Evolutionary conservation across 1,140 invertebrate genomes (phyloP), one percentile per base, ranked within the genome.

Genomic region (Rhagoletis pomonella): DNA sequence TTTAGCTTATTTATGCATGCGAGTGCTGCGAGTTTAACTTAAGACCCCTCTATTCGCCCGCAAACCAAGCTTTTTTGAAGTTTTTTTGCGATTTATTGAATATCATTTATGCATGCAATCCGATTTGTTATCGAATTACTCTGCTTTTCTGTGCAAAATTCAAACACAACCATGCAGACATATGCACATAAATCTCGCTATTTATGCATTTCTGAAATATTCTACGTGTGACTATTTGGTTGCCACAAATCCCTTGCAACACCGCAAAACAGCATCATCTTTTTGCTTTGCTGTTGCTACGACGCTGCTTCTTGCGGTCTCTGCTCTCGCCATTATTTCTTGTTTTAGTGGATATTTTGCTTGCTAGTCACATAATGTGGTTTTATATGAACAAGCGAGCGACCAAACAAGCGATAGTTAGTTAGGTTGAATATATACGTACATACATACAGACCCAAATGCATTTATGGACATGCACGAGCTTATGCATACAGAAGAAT

Each of bases 341-440:
- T 19, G 73, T 81, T 81, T 81, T n/a, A 81, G 73, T 50, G 47
- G n/a, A 50, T 19, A 81, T 81, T 81, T 55, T 50, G 73, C 50
- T 81, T 81, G 73, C 73, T n/a, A 55, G 73, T 81, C 73, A 81
- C 50, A 81, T 81, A 81, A 81, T 81, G 73, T 6, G 73, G 73
- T 81, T 81, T 58, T 4, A 42, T 17, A 55, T 6, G 67, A 47
- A 55, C 50, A 55, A n/a, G n/a, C n/a, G n/a, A 55, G 9, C 50
- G 9, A 55, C 4, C 50, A 9, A 55, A 9, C 50, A 55, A 55
- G 50, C 50, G 9, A 42, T n/a, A n/a, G 44, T 17, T 44, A 73
- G 67, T 73, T 73, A 14, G 39, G 12, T 9, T 17, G 44, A 73
- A 47, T 1, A 81, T 47, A 81, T 44, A n/a, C n/a, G n/a, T n/a